These are phyloP conservation scores for Lagocephalus sceleratus DNA, from an alignment of 2,797 vertebrate genomes.

Conservation along the genomic window DNA sequence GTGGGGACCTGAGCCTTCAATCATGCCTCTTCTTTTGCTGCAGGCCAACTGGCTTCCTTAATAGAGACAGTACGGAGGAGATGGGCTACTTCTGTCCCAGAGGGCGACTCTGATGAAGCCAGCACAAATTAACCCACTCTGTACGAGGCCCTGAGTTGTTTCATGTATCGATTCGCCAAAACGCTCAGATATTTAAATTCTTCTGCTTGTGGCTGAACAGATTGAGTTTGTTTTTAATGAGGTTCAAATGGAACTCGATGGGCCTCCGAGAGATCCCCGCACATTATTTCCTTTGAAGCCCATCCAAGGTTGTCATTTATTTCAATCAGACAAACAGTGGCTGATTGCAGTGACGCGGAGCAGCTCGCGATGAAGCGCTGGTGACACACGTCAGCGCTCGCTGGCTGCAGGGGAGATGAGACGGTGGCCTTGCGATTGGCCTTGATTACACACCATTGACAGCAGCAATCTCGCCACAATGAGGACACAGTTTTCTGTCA, in stretches of 20 bases:
- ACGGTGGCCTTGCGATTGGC: constrained; percentile 30
- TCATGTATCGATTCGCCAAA: constrained; percentile 45
- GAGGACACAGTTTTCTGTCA: constrained; percentile 28
- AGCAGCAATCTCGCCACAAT: constrained; percentile 30
- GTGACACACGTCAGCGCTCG: constrained; percentile 20
- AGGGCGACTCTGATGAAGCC: constrained; percentile 32
- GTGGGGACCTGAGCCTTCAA: constrained; percentile 41
- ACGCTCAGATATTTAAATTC: constrained; percentile 40
- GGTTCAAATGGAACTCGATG: constrained; percentile 28
- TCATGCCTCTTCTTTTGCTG: constrained; percentile 25
- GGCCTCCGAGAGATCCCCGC: constrained; percentile 26
- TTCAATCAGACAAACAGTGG: constrained; percentile 17
- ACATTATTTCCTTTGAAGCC: constrained; percentile 26
- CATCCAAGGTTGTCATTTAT: constrained; percentile 20
- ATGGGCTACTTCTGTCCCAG: constrained; percentile 9
- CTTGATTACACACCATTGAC: constrained; percentile 40
- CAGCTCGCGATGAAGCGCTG: constrained; percentile 18
- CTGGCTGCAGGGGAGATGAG: constrained; percentile 19
- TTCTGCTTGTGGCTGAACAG: constrained; percentile 18
- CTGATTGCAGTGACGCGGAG: constrained; percentile 21
- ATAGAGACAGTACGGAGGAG: constrained; percentile 5
- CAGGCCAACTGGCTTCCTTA: constrained; percentile 12
- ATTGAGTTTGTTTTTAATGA: constrained; percentile 47
- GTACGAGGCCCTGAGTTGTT: constrained; percentile 29
- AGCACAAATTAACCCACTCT: constrained; percentile 24